Conservation (phyloP, 1,140 invertebrate genomes). For the Brachionus koreanus region DNA sequence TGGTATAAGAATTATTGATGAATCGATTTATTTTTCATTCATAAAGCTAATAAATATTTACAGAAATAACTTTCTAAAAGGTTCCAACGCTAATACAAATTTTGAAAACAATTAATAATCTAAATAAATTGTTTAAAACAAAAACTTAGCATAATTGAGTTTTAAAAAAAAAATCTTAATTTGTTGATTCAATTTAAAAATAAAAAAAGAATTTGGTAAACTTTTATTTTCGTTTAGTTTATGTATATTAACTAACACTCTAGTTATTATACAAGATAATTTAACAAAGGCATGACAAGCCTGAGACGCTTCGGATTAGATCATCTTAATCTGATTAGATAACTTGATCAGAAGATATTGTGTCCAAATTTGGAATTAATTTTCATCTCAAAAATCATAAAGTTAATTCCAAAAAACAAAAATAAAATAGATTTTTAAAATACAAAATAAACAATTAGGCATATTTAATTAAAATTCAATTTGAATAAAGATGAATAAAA, state of each 20-base stretch:
- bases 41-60: neutral
- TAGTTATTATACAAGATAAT: neutral
- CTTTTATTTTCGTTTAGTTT: neutral
- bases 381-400: neutral
- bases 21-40: conserved; percentile 4
- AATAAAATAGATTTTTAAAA: neutral
- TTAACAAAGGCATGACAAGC: neutral
- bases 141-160: neutral
- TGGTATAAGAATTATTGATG: neutral
- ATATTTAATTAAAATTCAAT: neutral
- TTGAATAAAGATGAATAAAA: neutral
- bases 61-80: conserved; percentile 3
- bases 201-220: neutral
- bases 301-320: neutral
- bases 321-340: neutral
- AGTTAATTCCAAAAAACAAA: neutral
- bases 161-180: neutral
- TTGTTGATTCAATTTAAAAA: neutral
- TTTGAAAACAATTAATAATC: neutral
- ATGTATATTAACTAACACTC: neutral
- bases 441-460: neutral
- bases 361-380: neutral
- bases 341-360: neutral
- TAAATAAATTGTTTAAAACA: neutral
- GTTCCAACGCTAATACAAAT: neutral